Evolutionary conservation across 1,140 invertebrate species (phyloP).

Genomic region (Pararge aegeria): DNA sequence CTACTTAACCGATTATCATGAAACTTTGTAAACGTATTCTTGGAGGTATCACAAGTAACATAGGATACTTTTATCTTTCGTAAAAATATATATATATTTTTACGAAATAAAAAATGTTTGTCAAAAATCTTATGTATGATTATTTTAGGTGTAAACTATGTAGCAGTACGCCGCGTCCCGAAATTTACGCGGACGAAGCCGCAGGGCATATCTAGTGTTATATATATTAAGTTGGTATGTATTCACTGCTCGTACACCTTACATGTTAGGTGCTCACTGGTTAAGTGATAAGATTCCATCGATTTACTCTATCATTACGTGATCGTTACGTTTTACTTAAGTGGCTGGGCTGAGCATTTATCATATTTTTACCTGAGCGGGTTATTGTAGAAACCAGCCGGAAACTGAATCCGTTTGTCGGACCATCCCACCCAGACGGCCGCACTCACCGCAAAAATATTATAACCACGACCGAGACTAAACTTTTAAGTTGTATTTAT

Average conservation of each 20-base stretch:
- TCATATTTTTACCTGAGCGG: conserved; percentile 7
- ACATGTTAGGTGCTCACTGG: background rate
- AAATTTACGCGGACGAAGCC: too few species aligned
- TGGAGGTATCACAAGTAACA: too few species aligned
- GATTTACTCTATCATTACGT: conserved; percentile 1
- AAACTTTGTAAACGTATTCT: too few species aligned
- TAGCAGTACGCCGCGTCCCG: too few species aligned
- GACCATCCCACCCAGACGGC: conserved; percentile 7
- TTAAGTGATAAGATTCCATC: background rate
- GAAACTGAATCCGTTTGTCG: conserved; percentile 14
- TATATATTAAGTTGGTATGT: too few species aligned
- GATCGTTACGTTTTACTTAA: background rate
- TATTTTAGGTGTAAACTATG: too few species aligned
- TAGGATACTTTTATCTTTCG: too few species aligned
- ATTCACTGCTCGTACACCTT: background rate
- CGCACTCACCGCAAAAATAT: conserved; percentile 2
- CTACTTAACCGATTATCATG: too few species aligned
- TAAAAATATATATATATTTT: too few species aligned
- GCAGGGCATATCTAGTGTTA: too few species aligned
- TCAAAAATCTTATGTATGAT: too few species aligned
- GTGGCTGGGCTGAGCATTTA: conserved; percentile 2
- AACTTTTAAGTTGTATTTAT: background rate
- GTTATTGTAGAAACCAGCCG: conserved; percentile 3
- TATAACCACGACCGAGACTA: background rate
- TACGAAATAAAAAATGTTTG: too few species aligned